Base-by-base conservation (phyloP, 2,888 invertebrate species). In the Blastobasis lacticolella region DNA sequence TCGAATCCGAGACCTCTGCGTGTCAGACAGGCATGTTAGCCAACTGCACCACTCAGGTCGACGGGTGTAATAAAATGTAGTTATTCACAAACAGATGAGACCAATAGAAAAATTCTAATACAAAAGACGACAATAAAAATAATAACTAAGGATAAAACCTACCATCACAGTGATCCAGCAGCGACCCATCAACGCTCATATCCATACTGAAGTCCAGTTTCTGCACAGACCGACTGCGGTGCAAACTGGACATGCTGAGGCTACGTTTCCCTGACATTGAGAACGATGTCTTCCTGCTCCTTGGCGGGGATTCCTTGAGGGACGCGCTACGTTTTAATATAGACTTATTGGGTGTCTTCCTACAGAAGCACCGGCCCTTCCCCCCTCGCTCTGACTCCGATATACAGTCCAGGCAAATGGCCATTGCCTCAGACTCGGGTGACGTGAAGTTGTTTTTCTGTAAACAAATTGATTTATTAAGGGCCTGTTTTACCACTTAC, bases 181-280 rank as follows among this genome's bases (percentile, higher is more conserved):
- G 57, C 1, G 89, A 89, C 8, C 75, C 81, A 61, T 90, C 90
- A 8, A 89, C 63, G 53, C 89, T 90, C 84, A 90, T 89, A 54
- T 89, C 88, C 78, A 85, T 85, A 57, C 85, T 88, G 57, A 90
- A 89, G 62, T 90, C 89, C 9, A 89, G 67, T 62, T 89, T 88
- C 60, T 88, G 87, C 2, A 85, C 88, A 0, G 90, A 90, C 8
- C 81, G 76, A 54, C 86, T 88, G 47, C 88, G 64, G 49, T 83
- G 77, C 51, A 88, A 61, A 54, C 82, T 87, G 0, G 83, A 78
- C 75, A 87, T 69, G 49, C 87, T 88, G 0, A 78, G 66, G 58
- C 86, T 86, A 5, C 87, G 78, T 57, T 78, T 83, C 40, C 79
- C 83, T 0, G 76, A 66, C n/a, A 78, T 71, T 1, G 73, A 76